Base-by-base conservation (phyloP, 2,113 vertebrate genomes). In the Addax nasomaculatus region DNA sequence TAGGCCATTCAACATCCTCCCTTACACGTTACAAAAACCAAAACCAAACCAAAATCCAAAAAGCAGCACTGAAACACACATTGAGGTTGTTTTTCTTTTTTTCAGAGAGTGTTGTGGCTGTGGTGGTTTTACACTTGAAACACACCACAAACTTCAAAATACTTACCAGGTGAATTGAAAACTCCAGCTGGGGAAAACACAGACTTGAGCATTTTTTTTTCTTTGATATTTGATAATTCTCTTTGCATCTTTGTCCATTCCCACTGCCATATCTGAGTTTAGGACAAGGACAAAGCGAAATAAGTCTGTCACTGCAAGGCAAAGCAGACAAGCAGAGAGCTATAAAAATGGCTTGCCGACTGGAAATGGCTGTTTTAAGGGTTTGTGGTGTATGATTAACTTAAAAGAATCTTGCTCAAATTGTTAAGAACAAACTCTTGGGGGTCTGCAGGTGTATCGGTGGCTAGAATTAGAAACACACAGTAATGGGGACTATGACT, bases 161-260 rank as follows among this genome's bases (percentile, higher is more conserved):
- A 60, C 7, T 19, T 92, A 29, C 57, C 33, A 36, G 60, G 70
- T 86, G 55, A 95, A 73, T 21, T 90, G 64, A 89, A 95, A 93
- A 87, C n/a, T 76, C n/a, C 57, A 70, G 14, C 39, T 39, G 58
- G 36, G 58, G 19, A 94, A 97, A 95, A 89, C 45, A 80, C 14
- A 94, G 76, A 53, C 76, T 83, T 89, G 27, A 11, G 11, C 55
- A 62, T 84, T 95, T 89, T 92, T 30, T 30, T 30, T 96, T 95
- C 30, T 97, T 93, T 95, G 95, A n/a, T 93, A 93, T 58, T 91
- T 89, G 51, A 55, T 95, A 64, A 89, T 89, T 97, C 43, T 92
- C 23, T 96, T 73, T 97, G 73, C 89, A 51, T 95, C 36, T 93
- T 93, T 92, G 95, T 90, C 70, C 73, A 93, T 96, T 95, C 21